Percentiles rank a stretch among this genome's conserved stretches.
phyloP scores from a whole-genome alignment of 2,113 vertebrate species.

The Pandion haliaetus region DNA sequence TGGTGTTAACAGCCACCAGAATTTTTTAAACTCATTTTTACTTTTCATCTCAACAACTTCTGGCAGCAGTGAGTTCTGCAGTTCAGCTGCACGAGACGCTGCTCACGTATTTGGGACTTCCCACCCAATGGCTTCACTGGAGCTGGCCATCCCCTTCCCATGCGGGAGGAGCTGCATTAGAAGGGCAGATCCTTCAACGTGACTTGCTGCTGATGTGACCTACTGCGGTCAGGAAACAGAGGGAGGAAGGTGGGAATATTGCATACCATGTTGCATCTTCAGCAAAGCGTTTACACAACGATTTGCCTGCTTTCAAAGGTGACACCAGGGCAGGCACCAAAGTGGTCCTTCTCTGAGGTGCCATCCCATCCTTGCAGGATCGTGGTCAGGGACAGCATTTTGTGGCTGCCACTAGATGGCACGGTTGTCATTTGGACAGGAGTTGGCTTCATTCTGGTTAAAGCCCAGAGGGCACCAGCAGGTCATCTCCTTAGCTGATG shows the following conservation, averaged over 20 bases:
- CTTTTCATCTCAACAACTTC: not conserved
- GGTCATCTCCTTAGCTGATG: not conserved
- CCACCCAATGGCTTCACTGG: not conserved
- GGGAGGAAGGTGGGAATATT: not conserved
- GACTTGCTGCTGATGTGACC: not conserved
- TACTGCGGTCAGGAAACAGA: not conserved
- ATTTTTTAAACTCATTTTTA: not conserved
- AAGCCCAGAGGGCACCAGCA: not conserved
- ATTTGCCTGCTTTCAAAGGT: not conserved
- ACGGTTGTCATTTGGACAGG: not conserved
- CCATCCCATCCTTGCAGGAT: not conserved
- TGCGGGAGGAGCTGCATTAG: not conserved
- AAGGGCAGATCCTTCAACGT: not conserved
- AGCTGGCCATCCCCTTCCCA: not conserved
- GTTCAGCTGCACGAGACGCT: not conserved
- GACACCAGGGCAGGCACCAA: not conserved
- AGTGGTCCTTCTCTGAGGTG: not conserved
- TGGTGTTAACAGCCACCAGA: not conserved
- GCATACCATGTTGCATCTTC: not conserved
- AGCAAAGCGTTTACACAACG: not conserved
- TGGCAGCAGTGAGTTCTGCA: not conserved
- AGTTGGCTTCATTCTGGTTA: not conserved
- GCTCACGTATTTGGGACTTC: not conserved
- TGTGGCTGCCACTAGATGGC: conserved; percentile 42
- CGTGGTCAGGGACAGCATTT: not conserved